Evolutionary conservation across 2,888 invertebrate species (phyloP).

Genomic region (Hyles lineata): DNA sequence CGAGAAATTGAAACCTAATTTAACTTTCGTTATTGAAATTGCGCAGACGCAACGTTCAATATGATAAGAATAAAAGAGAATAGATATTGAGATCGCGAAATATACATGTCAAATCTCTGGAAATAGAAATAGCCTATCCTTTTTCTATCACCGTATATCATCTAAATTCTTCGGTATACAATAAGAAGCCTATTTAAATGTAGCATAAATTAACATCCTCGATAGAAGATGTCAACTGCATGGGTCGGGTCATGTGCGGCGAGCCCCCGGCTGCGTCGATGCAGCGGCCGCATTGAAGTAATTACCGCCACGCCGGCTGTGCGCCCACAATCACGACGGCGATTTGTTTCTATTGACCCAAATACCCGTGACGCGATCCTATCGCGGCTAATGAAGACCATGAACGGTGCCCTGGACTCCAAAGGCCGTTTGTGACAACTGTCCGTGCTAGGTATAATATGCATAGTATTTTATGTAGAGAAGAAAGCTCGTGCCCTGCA

Average conservation of each 20-base stretch:
- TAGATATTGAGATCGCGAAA: too few relatives aligned
- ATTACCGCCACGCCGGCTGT: constrained; percentile 18
- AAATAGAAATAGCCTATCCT: too few relatives aligned
- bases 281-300: constrained; percentile 4
- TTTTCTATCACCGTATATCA: too few relatives aligned
- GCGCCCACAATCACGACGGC: constrained; percentile 41
- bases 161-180: too few relatives aligned
- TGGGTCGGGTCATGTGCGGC: constrained; percentile 2
- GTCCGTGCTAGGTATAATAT: background rate
- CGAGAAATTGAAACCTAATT: too few relatives aligned
- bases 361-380: constrained; percentile 34
- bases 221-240: constrained; percentile 16
- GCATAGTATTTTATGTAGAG: too few relatives aligned
- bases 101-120: too few relatives aligned
- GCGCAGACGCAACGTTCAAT: too few relatives aligned
- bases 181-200: too few relatives aligned
- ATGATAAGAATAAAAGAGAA: too few relatives aligned
- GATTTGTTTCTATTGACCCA: constrained; percentile 58
- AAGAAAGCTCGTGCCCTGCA: too few relatives aligned
- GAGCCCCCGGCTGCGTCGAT: constrained; percentile 7
- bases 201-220: background rate
- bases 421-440: background rate
- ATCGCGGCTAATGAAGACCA: constrained; percentile 22
- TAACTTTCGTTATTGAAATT: too few relatives aligned
- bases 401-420: constrained; percentile 15